Evolutionary conservation across 2,888 invertebrate genomes (phyloP), one percentile per base, ranked within the genome.

Genomic region (Tenthredo scrophulariae): DNA sequence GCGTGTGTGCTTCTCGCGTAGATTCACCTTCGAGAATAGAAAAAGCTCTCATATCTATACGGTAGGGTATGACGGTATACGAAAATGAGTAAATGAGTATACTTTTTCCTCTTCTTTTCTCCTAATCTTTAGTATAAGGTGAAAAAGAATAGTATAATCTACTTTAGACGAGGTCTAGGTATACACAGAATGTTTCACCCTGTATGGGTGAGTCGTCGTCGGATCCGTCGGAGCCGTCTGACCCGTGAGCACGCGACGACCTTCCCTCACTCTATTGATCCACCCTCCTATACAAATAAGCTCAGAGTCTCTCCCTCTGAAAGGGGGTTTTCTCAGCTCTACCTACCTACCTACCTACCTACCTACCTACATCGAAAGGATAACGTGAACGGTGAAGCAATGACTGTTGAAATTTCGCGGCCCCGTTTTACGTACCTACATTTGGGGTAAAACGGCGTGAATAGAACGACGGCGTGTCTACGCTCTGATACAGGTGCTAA

Each of bases 221-320:
- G 80, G 40, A 62, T 29, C 80, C 62, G 89, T 87, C 87, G 88
- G 88, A 89, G 90, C 89, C 89, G 90, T 89, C 90, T 88, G 90
- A 91, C 90, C 88, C 89, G 88, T 86, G 89, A 87, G 83, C 83
- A 89, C 90, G 92, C 92, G 91, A 92, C 92, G 90, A 90, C 89
- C 92, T 91, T 91, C 91, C 92, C 92, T 92, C 90, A 90, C 92
- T 93, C 91, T 92, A 93, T 93, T 90, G 92, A 93, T 92, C 92
- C 91, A 86, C 89, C 90, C 88, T 90, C 89, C 91, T 90, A 89
- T 91, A 91, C 91, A 91, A 92, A 92, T 92, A 91, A 91, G 91
- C 89, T 89, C 87, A 86, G 87, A 46, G 65, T 26, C 40, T 67
- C 86, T 83, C 86, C 87, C 86, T 89, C 62, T 5, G 58, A 9